Evolutionary conservation across 2,888 invertebrate genomes (phyloP), one percentile per base, ranked within the genome.

Genomic region (Pyrgus malvae): DNA sequence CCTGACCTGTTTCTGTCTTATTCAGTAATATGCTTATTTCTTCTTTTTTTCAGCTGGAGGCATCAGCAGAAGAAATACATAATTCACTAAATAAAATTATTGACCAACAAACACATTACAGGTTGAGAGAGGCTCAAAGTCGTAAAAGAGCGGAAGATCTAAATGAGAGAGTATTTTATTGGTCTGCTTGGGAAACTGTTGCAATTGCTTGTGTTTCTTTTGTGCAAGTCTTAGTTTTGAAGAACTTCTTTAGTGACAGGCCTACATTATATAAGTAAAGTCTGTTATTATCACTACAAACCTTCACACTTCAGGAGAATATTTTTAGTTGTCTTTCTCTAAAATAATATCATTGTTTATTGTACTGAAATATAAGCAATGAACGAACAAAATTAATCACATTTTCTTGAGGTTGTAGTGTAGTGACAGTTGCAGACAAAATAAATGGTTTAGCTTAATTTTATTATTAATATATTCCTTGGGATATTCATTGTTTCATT

Each of bases 81-180:
- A 96, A 97, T 76, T 94, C 95, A 58, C 89, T 99, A 44, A 96
- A 95, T 69, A 94, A 93, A 61, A 95, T 99, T 51, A 92, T 98
- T 61, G 99, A 99, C 81, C 96, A 96, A 72, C 99, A 99, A 91
- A 99, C 99, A 3, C 99, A 99, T 87, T 98, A 99, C 86, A 93
- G 98, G 56, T 86, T 99, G 58, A 92, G 98, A 48, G 99, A 99
- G 88, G 95, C 99, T 1, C 98, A 98, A 79, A 96, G 98, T 46
- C 93, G 99, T 48, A 98, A 97, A 74, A 92, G 98, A 56, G 99
- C 99, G 0, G 99, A 99, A 86, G 98, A 99, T 77, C 91, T 99
- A 50, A 99, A 99, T 71, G 97, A 98, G 77, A 92, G 97, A 68
- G 99, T 99, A 6, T 92, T 97, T 74, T 93, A 94, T 91, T 99